phyloP scores from a whole-genome alignment of 2,113 vertebrate species.

The Galemys pyrenaicus region DNA sequence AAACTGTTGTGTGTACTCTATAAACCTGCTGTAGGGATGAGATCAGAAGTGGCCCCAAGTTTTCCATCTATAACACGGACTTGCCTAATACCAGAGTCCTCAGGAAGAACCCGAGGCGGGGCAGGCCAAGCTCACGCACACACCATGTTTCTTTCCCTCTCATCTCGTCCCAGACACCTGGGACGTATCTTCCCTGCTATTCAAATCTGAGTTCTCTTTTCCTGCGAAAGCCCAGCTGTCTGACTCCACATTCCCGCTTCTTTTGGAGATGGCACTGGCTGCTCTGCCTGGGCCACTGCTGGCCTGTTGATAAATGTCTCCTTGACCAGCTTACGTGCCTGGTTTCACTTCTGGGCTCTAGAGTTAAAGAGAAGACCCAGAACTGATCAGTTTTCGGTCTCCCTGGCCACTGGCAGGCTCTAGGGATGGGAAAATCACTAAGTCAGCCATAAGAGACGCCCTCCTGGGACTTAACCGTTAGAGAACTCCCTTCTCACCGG shows the following conservation, averaged over 20 bases:
- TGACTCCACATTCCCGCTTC: background rate
- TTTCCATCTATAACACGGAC: background rate
- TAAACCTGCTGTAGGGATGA: background rate
- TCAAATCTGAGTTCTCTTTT: background rate
- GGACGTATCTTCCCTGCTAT: background rate
- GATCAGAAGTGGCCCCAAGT: accelerated
- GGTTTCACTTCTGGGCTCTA: background rate
- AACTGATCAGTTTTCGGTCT: background rate
- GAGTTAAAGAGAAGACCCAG: background rate
- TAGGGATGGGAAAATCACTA: background rate
- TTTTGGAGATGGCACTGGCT: background rate
- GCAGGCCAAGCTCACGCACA: background rate
- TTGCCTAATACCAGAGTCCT: too few relatives aligned
- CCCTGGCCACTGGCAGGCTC: background rate
- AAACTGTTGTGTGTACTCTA: background rate
- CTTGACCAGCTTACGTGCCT: background rate
- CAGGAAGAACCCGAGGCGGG: background rate
- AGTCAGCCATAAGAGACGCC: background rate
- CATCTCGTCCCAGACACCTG: background rate
- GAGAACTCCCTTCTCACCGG: background rate
- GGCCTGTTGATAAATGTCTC: background rate
- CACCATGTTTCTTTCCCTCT: background rate
- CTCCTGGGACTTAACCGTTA: background rate
- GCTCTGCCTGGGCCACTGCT: background rate
- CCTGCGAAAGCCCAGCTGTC: background rate